Evolutionary conservation across 2,888 invertebrate species (phyloP).

Genomic region (Acanthosepion lycidas): DNA sequence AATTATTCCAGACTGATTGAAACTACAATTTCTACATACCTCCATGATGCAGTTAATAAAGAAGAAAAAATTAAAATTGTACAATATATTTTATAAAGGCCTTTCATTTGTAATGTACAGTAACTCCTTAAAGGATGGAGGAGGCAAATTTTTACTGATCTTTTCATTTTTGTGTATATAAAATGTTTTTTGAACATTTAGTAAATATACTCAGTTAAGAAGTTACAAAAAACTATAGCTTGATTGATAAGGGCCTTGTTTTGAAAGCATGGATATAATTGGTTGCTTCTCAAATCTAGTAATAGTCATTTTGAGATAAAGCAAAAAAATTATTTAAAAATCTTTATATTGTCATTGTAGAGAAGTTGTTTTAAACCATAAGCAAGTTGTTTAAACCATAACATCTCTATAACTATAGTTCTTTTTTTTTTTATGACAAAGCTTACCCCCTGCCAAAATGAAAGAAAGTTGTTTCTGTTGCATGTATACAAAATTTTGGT

Average conservation of each 20-base stretch:
- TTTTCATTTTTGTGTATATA: background rate
- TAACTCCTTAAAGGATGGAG: no score
- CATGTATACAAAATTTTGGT: no score
- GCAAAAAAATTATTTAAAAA: background rate
- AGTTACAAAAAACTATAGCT: background rate
- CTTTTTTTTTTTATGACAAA: no score
- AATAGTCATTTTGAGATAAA: background rate
- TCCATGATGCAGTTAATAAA: conserved; percentile 1
- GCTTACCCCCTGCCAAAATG: no score
- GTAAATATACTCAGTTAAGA: background rate
- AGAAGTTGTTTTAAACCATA: no score
- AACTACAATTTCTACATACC: background rate
- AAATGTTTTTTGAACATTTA: background rate
- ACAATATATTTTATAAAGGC: background rate
- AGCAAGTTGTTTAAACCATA: no score
- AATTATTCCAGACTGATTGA: background rate
- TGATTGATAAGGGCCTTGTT: background rate
- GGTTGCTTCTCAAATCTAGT: background rate
- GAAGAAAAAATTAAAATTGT: background rate
- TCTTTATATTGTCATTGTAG: no score
- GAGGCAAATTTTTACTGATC: no score
- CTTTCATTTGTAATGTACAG: background rate
- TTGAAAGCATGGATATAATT: background rate
- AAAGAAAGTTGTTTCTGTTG: no score
- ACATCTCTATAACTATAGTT: no score